phyloP scores from a whole-genome alignment of 1,140 invertebrate genomes.

The Palaemon carinicauda region DNA sequence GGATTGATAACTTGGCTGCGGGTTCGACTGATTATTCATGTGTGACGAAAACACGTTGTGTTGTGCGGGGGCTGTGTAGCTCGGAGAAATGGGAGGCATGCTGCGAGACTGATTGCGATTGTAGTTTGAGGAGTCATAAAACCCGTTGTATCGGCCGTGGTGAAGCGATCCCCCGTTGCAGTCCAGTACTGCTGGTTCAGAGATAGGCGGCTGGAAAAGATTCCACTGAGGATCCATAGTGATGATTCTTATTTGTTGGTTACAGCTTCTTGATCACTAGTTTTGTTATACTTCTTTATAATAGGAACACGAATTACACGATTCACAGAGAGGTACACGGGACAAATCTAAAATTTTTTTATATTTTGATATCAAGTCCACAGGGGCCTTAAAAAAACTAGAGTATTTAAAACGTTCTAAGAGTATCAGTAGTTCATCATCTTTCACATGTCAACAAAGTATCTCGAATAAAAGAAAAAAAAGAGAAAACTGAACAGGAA shows the following conservation, averaged over 20 bases:
- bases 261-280: slow-evolving; percentile 16
- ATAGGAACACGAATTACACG: not conserved
- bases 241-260: not conserved
- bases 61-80: slow-evolving; percentile 34
- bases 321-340: not conserved
- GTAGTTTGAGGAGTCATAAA: slow-evolving; percentile 60
- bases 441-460: too few species aligned
- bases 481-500: slow-evolving; percentile 17
- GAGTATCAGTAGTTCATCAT: too few species aligned
- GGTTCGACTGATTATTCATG: slow-evolving; percentile 26
- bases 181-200: slow-evolving; percentile 78
- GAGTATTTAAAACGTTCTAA: too few species aligned
- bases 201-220: slow-evolving; percentile 85
- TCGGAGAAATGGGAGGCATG: slow-evolving; percentile 20
- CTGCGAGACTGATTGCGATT: slow-evolving; percentile 41
- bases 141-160: slow-evolving; percentile 63
- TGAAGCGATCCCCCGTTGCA: slow-evolving; percentile 68
- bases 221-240: slow-evolving; percentile 88
- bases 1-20: slow-evolving; percentile 28
- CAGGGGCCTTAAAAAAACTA: too few species aligned
- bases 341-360: not conserved
- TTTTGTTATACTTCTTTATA: slow-evolving; percentile 41
- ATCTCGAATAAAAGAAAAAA: not conserved
- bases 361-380: too few species aligned
- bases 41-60: slow-evolving; percentile 27